Evolutionary conservation across 2,888 invertebrate species (phyloP).

Genomic region (Chrysopilus asiliformis): DNA sequence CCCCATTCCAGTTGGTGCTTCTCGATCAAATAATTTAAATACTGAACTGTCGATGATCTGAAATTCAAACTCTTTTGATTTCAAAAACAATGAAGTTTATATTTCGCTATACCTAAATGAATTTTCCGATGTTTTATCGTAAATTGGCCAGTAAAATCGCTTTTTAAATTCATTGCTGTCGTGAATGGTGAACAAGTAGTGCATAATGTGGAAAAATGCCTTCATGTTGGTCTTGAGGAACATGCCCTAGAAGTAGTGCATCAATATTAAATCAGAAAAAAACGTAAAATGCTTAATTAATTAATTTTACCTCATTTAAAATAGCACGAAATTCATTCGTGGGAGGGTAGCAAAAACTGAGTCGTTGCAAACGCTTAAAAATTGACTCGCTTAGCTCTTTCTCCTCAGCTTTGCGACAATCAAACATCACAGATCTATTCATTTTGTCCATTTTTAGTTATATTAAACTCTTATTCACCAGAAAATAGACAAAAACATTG

Average conservation of each 20-base stretch:
- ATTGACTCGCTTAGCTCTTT: slow-evolving; percentile 27
- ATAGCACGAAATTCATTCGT: slow-evolving; percentile 27
- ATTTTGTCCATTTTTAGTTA: no score
- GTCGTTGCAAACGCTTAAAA: slow-evolving; percentile 22
- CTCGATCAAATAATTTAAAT: slow-evolving; percentile 28
- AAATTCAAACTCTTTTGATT: background rate
- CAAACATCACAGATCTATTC: no score
- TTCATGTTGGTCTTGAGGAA: slow-evolving; percentile 32
- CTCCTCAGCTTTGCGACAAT: slow-evolving; percentile 30
- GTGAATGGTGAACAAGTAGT: slow-evolving; percentile 28
- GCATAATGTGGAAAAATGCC: slow-evolving; percentile 32
- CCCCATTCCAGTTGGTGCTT: slow-evolving; percentile 29
- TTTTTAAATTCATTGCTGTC: slow-evolving; percentile 31
- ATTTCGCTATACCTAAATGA: slow-evolving; percentile 19
- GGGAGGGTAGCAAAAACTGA: slow-evolving; percentile 23
- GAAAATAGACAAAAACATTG: no score
- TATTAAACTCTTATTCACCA: no score
- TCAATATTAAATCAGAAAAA: no score
- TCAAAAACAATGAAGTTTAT: no score
- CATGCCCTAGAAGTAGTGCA: slow-evolving; percentile 26
- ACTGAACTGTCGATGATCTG: slow-evolving; percentile 29
- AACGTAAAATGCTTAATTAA: no score
- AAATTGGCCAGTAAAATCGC: slow-evolving; percentile 35
- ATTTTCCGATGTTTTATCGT: slow-evolving; percentile 30
- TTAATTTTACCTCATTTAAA: no score